Base-by-base conservation (phyloP, 1,140 invertebrate species). In the Drosophila truncata region DNA sequence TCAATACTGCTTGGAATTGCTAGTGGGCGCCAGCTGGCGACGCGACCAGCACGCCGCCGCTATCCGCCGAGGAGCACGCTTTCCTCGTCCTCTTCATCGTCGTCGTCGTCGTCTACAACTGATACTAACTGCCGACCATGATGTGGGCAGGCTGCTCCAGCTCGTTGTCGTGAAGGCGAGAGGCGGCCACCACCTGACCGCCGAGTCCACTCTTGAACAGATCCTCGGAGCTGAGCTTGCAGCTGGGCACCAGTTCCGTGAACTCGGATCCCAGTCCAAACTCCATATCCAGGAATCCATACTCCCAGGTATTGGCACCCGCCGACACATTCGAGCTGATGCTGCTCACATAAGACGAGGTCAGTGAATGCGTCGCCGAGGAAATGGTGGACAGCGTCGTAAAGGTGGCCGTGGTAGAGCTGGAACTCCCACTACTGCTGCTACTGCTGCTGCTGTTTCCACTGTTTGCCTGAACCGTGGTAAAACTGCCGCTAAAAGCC, bases 141-240 rank as follows among this genome's bases (percentile, higher is more conserved):
- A 93, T 93, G 71, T 93, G 92, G 42, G 92, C 91, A 14, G 91
- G 92, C 70, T 92, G 81, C 73, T 92, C 92, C 50, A 93, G 83
- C 70, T 93, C 92, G 42, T 93, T 93, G 31, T 92, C 91, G 20
- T 91, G 87, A 13, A 88, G 69, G 13, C 67, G 69, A 14, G 86
- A 71, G 25, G 87, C 71, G 10, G 72, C 73, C 25, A 80, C 77
- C 23, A 86, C 73, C 11, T 82, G 78, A 9, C 80, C 82, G 13
- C 86, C 85, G 3, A 91, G 58, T n/a, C 92, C 79, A 47, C 80
- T 92, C 67, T 93, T 95, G 39, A 96, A 93, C 25, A 96, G 94
- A 80, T 96, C 96, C 69, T 96, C 96, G 16, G 95, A 95, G 18
- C 95, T 94, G 35, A 96, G 91, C 85, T 95, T 95, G 59, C 92